Conservation (phyloP, 2,113 vertebrate species). For the Pseudorhombus dupliciocellatus region DNA sequence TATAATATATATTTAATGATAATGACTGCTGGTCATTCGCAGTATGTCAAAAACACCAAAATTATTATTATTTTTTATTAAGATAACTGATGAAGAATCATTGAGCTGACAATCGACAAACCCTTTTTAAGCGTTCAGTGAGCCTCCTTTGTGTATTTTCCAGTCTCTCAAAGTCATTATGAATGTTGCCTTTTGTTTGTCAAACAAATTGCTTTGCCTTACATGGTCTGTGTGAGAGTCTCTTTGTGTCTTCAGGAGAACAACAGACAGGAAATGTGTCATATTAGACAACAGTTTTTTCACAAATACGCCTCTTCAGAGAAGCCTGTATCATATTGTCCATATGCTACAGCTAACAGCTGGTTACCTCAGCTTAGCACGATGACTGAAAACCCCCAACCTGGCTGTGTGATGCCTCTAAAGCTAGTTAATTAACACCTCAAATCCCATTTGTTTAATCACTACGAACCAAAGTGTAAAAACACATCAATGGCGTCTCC, state of each 20-base stretch:
- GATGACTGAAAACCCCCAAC: background rate
- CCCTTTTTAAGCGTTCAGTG: constrained; percentile 21
- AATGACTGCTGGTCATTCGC: constrained; percentile 35
- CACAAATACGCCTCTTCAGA: background rate
- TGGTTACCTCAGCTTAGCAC: background rate
- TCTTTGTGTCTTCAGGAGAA: constrained; percentile 17
- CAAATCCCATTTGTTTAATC: background rate
- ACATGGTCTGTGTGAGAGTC: constrained; percentile 35
- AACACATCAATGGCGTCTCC: background rate
- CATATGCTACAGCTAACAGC: background rate
- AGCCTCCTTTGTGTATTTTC: constrained; percentile 30
- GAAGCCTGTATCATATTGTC: background rate
- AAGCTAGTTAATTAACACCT: background rate
- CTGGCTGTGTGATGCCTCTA: background rate
- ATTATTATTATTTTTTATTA: constrained; percentile 59
- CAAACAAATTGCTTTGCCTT: constrained; percentile 66
- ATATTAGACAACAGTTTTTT: constrained; percentile 18
- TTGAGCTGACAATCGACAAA: constrained; percentile 62
- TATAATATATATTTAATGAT: constrained; percentile 34
- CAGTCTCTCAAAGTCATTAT: background rate
- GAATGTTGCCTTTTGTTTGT: constrained; percentile 39
- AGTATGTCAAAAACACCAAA: constrained; percentile 49
- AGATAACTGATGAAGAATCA: constrained; percentile 55
- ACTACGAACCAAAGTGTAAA: background rate
- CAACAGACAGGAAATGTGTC: constrained; percentile 21